Conservation (phyloP, 2,113 vertebrate genomes). For the Ivindomyrus marchei region DNA sequence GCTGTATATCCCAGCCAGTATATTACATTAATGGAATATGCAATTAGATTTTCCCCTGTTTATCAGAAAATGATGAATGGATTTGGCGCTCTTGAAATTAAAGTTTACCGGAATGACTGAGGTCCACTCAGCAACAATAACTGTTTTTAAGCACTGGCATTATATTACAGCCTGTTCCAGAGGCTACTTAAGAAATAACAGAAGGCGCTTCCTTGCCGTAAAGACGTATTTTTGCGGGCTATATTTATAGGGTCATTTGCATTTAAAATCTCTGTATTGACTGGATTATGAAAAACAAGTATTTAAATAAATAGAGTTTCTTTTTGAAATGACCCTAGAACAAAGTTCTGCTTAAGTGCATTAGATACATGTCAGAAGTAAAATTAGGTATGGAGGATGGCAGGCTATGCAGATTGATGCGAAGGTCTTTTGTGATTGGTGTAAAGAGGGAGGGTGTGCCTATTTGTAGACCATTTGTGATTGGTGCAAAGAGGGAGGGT, state of each 20-base stretch:
- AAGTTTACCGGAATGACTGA: conserved; percentile 35
- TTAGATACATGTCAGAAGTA: background rate
- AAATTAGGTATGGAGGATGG: background rate
- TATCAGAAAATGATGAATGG: conserved; percentile 41
- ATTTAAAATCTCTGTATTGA: conserved; percentile 21
- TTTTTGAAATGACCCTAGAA: background rate
- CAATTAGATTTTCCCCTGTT: conserved; percentile 38
- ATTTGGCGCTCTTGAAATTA: conserved; percentile 28
- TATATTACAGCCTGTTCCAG: conserved; percentile 29
- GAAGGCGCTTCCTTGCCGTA: conserved; percentile 20
- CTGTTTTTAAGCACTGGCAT: conserved; percentile 26
- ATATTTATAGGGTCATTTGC: conserved; percentile 25
- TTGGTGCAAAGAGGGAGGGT: too few species aligned
- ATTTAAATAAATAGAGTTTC: background rate
- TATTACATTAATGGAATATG: conserved; percentile 43
- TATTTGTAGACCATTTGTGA: too few species aligned
- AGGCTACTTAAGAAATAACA: conserved; percentile 39
- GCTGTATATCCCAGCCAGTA: conserved; percentile 18
- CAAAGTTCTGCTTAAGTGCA: background rate
- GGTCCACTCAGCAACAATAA: conserved; percentile 40
- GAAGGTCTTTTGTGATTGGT: background rate
- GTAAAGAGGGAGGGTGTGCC: background rate
- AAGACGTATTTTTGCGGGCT: background rate
- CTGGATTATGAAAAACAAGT: background rate
- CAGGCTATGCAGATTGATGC: too few species aligned